Percentiles rank a stretch among this genome's conserved stretches.
Conservation (phyloP, 2,797 vertebrate genomes). For the Menidia menidia region DNA sequence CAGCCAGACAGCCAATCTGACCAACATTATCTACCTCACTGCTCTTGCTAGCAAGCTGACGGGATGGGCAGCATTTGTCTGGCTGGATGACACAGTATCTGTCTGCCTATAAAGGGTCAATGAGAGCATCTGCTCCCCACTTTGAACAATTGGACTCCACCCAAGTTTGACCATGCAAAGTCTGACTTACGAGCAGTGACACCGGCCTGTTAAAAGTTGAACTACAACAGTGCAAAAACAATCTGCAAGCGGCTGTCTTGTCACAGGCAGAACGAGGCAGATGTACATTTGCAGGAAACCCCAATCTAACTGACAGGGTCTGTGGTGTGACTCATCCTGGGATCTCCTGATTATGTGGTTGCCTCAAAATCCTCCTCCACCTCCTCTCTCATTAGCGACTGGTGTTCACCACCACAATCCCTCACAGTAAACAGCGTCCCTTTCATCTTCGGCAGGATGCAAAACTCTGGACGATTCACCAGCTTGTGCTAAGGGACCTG, state of each 20-base stretch:
- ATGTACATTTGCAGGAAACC: constrained; percentile 52
- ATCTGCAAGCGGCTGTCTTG: constrained; percentile 9
- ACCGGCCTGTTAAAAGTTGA: constrained; percentile 3
- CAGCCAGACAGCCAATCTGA: constrained; percentile 65
- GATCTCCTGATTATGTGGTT: constrained; percentile 56
- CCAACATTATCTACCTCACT: constrained; percentile 78
- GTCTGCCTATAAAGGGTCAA: constrained; percentile 51
- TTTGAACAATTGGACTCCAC: not conserved
- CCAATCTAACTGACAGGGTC: constrained; percentile 43
- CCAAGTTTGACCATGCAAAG: not conserved
- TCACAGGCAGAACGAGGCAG: constrained; percentile 19
- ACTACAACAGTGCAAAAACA: not conserved
- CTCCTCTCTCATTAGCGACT: constrained; percentile 40
- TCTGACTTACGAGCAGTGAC: not conserved
- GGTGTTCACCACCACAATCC: constrained; percentile 38
- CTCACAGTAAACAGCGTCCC: constrained; percentile 11
- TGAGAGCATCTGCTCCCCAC: constrained; percentile 35
- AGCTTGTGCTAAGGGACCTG: constrained; percentile 7
- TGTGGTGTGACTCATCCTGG: constrained; percentile 64
- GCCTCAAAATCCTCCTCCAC: constrained; percentile 40
- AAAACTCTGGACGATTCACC: not conserved
- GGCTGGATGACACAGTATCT: constrained; percentile 45
- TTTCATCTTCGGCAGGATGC: not conserved
- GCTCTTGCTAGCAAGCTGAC: constrained; percentile 78
- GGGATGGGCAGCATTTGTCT: constrained; percentile 71